A percentile compares a stretch with the other conserved stretches of the same genome.
These are phyloP conservation scores for Trichechus manatus DNA, from an alignment of 2,113 vertebrate genomes.

Conservation along the genomic window DNA sequence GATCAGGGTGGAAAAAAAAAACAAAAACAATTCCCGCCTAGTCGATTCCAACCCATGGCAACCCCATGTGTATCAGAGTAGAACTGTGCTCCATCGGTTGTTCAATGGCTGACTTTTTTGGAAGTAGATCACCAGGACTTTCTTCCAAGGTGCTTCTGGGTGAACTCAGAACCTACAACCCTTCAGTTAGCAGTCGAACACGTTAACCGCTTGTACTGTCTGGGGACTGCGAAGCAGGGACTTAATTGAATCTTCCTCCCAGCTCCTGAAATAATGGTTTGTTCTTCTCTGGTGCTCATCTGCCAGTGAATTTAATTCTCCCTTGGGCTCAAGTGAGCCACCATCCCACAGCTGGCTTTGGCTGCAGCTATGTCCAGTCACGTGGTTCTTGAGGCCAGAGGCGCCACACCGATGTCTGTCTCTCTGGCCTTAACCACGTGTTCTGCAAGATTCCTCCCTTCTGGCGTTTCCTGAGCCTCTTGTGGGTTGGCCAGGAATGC, in stretches of 20 bases:
- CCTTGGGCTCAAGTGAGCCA: background rate
- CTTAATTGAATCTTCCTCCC: accelerated
- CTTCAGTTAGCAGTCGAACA: no score
- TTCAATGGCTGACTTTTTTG: no score
- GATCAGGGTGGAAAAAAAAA: no score
- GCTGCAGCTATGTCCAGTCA: background rate
- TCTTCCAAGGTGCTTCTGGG: no score
- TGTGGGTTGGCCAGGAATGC: background rate
- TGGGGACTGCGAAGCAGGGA: background rate
- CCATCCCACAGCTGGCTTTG: background rate
- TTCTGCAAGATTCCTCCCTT: no score
- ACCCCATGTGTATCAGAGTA: no score
- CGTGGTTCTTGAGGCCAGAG: background rate
- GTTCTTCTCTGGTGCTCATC: background rate
- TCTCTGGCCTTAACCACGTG: background rate
- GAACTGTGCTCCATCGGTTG: no score
- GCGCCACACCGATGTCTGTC: background rate
- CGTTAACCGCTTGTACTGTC: background rate
- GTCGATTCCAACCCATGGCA: no score
- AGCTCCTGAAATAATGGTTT: background rate
- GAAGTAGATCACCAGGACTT: no score
- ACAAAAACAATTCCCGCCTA: no score
- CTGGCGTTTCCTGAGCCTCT: background rate
- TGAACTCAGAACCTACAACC: no score
- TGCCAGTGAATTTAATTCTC: background rate